phyloP scores from a whole-genome alignment of 1,140 invertebrate genomes.

The Frieseomelitta varia region DNA sequence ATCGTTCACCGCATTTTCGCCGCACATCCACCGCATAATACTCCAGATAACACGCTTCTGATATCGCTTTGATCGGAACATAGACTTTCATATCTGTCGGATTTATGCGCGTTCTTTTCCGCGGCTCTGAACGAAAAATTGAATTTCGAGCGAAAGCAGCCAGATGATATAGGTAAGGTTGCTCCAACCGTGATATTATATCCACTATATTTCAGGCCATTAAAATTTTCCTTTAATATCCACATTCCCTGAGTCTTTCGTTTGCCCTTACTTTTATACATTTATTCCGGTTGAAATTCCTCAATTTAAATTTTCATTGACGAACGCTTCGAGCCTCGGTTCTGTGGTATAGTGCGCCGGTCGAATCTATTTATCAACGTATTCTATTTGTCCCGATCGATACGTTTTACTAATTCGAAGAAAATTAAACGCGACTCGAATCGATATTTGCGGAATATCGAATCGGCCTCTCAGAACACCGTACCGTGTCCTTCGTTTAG shows the following conservation, averaged over 20 bases:
- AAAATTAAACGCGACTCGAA: background rate
- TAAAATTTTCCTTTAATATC: background rate
- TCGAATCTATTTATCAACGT: background rate
- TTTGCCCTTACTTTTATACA: background rate
- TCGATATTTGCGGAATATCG: background rate
- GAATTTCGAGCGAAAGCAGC: background rate
- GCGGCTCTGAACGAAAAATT: background rate
- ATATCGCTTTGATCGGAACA: background rate
- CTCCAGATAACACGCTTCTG: background rate
- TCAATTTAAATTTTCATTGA: background rate
- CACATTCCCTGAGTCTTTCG: background rate
- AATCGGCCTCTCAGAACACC: background rate
- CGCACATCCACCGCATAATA: background rate
- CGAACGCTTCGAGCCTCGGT: background rate
- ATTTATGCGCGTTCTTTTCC: background rate
- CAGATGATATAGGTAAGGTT: background rate
- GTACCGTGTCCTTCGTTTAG: too few species aligned
- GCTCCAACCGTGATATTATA: background rate
- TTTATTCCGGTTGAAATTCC: background rate
- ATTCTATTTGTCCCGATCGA: background rate
- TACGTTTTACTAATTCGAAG: background rate
- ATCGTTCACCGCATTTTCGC: conserved; percentile 6
- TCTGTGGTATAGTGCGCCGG: background rate
- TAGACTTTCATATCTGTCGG: background rate
- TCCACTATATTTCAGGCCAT: background rate